phyloP scores from a whole-genome alignment of 1,140 invertebrate genomes.

The Kradibia gibbosae region DNA sequence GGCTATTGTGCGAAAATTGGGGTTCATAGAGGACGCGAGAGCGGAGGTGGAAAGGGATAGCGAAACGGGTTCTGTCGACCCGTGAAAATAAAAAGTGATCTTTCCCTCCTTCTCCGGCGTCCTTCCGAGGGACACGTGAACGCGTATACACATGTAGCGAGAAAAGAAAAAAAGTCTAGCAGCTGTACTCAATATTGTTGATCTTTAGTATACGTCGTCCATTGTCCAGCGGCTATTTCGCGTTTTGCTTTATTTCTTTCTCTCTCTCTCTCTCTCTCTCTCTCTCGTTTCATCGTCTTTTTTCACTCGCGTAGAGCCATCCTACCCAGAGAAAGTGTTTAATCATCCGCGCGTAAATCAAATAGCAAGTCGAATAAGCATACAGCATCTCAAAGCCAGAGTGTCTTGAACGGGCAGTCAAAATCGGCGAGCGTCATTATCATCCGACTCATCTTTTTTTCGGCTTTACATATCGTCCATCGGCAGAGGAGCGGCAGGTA shows the following conservation, averaged over 20 bases:
- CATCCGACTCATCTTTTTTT: too few species aligned
- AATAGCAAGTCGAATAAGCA: slow-evolving; percentile 10
- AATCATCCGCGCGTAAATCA: slow-evolving; percentile 24
- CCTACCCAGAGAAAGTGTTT: slow-evolving; percentile 29
- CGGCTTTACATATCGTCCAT: too few species aligned
- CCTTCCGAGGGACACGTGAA: slow-evolving; percentile 39
- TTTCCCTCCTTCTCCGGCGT: slow-evolving; percentile 27
- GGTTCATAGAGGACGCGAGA: slow-evolving; percentile 56
- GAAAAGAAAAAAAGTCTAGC: slow-evolving; percentile 53
- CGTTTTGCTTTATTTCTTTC: not conserved
- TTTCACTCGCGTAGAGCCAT: not conserved
- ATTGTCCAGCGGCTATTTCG: slow-evolving; percentile 34
- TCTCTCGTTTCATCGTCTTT: not conserved
- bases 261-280: not conserved
- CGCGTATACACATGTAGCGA: too few species aligned
- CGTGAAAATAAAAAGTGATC: slow-evolving; percentile 65
- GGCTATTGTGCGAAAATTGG: slow-evolving; percentile 68
- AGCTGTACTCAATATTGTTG: slow-evolving; percentile 50
- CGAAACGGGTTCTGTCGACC: slow-evolving; percentile 61
- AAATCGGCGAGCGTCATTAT: too few species aligned
- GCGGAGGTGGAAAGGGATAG: slow-evolving; percentile 65
- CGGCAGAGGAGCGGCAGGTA: too few species aligned
- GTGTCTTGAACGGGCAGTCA: too few species aligned
- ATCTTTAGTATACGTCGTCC: slow-evolving; percentile 38
- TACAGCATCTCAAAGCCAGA: too few species aligned